phyloP scores from a whole-genome alignment of 2,113 vertebrate species.

The Butastur rufipennis region DNA sequence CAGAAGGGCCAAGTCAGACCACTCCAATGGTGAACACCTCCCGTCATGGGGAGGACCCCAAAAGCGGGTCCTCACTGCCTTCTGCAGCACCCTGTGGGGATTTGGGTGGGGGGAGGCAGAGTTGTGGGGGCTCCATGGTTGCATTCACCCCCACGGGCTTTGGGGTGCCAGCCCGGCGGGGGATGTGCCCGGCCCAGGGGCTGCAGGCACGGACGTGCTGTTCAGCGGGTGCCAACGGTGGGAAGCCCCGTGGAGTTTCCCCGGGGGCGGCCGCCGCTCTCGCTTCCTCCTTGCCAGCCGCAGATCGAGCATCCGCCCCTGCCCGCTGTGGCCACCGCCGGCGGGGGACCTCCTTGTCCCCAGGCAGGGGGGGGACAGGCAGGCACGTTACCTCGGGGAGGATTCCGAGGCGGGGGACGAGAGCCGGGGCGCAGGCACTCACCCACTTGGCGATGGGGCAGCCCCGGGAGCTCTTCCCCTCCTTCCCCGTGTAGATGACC shows the following conservation, averaged over 20 bases:
- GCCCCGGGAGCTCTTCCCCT: conserved; percentile 96
- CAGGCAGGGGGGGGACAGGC: background rate
- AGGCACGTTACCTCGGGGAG: background rate
- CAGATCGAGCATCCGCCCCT: fast-evolving
- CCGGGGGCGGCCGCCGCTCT: fast-evolving
- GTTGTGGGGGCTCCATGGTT: background rate
- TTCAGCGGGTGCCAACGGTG: fast-evolving
- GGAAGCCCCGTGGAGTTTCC: background rate
- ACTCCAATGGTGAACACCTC: background rate
- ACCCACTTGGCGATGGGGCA: conserved; percentile 99
- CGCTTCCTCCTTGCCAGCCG: background rate
- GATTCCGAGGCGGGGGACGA: fast-evolving
- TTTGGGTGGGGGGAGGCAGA: background rate
- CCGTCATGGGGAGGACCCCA: background rate
- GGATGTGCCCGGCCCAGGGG: fast-evolving
- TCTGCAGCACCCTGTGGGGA: background rate
- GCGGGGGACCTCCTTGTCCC: fast-evolving
- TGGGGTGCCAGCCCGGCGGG: background rate
- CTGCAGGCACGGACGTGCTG: background rate
- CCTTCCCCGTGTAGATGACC: conserved; percentile 92
- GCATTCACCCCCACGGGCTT: background rate
- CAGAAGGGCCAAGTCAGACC: background rate
- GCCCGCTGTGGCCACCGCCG: fast-evolving
- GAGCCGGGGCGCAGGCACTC: conserved; percentile 53
- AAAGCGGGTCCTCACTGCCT: background rate